Base-by-base conservation (phyloP, 2,797 vertebrate genomes). In the Gouania willdenowi region DNA sequence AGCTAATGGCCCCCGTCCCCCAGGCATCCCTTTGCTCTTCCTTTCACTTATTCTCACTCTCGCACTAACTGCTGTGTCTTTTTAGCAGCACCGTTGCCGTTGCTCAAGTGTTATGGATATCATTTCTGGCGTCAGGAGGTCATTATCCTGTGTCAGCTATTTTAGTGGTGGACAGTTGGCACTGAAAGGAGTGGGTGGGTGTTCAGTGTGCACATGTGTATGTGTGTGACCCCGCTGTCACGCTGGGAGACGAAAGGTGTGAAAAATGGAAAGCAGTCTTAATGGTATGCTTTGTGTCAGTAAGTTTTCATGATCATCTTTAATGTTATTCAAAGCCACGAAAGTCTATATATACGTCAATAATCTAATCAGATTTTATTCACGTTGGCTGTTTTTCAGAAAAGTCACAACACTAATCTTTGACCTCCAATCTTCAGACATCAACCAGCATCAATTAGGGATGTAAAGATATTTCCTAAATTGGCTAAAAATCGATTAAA, bases 121-220 rank as follows among this genome's bases (percentile, higher is more conserved):
- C 60, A 79, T 87, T 84, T 81, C 79, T 65, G 68, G 80, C 82
- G 81, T 83, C 68, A 59, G 69, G 65, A 71, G 70, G 84, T 90
- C 85, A 87, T 91, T 89, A 89, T 86, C 78, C 79, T 74, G 63
- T 78, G 62, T 75, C 68, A 64, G 68, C 83, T 87, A 78, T 85
- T 86, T 86, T 68, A 58, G 69, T 72, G 43, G 45, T 46, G 53
- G 71, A 69, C 57, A 58, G 61, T 75, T 58, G 48, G 55, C 41
- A 38, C 57, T 71, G 45, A 70, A 56, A 55, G 33, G 47, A 53
- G 50, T 68, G 67, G 57, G 49, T 42, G 13, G 41, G 20, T 41
- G 35, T 36, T 37, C 31, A 24, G 20, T 41, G 35, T 36, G 37
- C 31, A 24, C 41, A 18, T 27, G 21, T 36, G 20, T 45, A 36